Conservation (phyloP, 53 echinoderm and acorn worm species). For the Apostichopus leukothele region DNA sequence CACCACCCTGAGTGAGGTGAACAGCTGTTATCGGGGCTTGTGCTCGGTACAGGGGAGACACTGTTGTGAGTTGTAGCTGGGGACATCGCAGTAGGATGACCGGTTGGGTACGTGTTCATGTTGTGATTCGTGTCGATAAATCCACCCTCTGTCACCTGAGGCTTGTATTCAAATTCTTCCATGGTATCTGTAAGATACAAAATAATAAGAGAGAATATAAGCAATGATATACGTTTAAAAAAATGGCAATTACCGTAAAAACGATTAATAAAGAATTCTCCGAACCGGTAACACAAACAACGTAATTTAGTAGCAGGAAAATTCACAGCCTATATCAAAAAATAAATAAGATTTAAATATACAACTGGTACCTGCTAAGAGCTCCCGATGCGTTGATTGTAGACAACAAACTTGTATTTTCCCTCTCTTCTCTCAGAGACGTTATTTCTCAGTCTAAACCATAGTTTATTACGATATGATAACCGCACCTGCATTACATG, state of each 20-base stretch:
- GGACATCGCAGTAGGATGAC: slow-evolving; percentile 53
- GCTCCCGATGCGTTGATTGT: no score
- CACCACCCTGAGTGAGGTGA: slow-evolving; percentile 75
- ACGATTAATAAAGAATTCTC: not conserved
- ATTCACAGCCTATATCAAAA: no score
- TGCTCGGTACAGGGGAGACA: slow-evolving; percentile 72
- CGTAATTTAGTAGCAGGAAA: no score
- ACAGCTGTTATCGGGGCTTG: slow-evolving; percentile 69
- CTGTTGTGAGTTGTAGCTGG: slow-evolving; percentile 65
- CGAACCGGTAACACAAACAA: no score
- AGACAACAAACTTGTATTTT: no score
- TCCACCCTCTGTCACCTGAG: slow-evolving; percentile 76
- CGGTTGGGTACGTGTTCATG: slow-evolving; percentile 78
- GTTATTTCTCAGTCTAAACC: no score
- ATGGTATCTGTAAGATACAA: slow-evolving; percentile 68
- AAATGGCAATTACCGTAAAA: no score
- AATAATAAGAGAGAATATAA: not conserved
- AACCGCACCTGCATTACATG: no score
- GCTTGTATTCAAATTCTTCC: slow-evolving; percentile 92
- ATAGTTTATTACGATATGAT: no score
- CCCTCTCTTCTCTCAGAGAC: no score
- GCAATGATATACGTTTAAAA: not conserved
- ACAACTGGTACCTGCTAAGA: no score
- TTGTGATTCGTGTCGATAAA: slow-evolving; percentile 85
- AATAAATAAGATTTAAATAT: no score